Evolutionary conservation across 2,888 invertebrate genomes (phyloP).

Genomic region (Caenorhabditis sp.): DNA sequence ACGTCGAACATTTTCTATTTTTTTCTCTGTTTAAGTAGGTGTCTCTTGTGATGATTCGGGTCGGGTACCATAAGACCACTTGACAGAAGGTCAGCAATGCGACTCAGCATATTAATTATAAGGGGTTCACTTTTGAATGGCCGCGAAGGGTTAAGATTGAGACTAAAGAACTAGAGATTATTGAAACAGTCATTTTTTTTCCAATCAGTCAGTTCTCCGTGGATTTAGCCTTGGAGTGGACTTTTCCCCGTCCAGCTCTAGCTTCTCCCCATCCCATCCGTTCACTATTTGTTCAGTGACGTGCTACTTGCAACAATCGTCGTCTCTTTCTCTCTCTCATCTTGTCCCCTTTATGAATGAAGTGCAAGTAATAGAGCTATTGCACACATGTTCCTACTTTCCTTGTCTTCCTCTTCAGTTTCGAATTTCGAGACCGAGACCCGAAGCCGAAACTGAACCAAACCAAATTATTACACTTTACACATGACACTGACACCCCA

Average conservation of each 20-base stretch:
- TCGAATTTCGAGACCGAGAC: conserved; percentile 26
- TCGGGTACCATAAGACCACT: too few relatives aligned
- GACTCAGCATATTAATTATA: conserved; percentile 42
- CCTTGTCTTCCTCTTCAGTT: conserved; percentile 44
- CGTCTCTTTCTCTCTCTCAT: too few relatives aligned
- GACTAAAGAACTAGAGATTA: conserved; percentile 36
- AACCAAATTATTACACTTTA: conserved; percentile 48
- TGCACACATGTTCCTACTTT: conserved; percentile 44
- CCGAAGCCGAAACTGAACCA: too few relatives aligned
- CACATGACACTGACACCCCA: conserved; percentile 32
- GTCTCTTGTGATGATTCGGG: too few relatives aligned
- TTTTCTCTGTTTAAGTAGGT: too few relatives aligned
- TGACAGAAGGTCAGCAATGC: too few relatives aligned
- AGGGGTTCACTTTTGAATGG: too few relatives aligned
- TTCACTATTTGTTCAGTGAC: conserved; percentile 27
- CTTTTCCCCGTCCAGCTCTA: not conserved
- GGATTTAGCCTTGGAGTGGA: conserved; percentile 45
- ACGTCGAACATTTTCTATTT: too few relatives aligned
- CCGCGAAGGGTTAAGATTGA: too few relatives aligned
- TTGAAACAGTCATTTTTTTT: conserved; percentile 23
- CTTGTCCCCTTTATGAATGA: too few relatives aligned
- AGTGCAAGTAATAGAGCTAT: conserved; percentile 9
- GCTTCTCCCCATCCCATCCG: not conserved
- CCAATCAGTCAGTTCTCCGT: not conserved
- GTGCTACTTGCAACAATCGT: conserved; percentile 7